These are phyloP conservation scores for Diloba caeruleocephala DNA, from an alignment of 2,888 invertebrate genomes.

Conservation along the genomic window DNA sequence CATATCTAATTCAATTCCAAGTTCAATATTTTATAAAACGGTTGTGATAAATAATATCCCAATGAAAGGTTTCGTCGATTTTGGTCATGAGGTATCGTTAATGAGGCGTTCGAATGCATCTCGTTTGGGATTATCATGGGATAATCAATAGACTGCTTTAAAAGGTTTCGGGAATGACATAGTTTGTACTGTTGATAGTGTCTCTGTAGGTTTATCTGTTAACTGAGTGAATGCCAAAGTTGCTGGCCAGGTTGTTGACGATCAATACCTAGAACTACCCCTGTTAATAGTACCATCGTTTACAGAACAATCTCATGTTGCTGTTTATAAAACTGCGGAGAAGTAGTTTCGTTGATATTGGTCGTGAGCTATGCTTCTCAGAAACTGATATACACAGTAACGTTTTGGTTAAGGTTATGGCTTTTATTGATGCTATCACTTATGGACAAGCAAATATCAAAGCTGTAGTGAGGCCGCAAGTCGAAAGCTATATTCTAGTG, in stretches of 20 bases:
- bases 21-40: constrained; percentile 1
- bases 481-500: no score
- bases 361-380: background rate
- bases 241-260: background rate
- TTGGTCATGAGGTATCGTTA: no score
- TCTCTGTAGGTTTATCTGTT: background rate
- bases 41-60: no score
- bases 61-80: no score
- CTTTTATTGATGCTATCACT: background rate
- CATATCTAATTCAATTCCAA: background rate
- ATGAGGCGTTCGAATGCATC: background rate
- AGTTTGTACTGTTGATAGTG: background rate
- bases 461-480: background rate
- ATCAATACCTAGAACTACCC: background rate
- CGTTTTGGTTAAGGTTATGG: background rate
- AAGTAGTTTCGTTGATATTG: background rate
- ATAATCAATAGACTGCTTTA: background rate
- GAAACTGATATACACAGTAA: background rate
- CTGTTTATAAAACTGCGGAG: background rate
- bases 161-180: constrained; percentile 1
- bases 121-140: background rate
- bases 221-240: background rate
- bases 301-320: background rate
- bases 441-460: background rate
- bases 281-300: background rate